These are phyloP conservation scores for Agrilus biguttatus DNA, from an alignment of 2,888 invertebrate genomes.

Conservation along the genomic window DNA sequence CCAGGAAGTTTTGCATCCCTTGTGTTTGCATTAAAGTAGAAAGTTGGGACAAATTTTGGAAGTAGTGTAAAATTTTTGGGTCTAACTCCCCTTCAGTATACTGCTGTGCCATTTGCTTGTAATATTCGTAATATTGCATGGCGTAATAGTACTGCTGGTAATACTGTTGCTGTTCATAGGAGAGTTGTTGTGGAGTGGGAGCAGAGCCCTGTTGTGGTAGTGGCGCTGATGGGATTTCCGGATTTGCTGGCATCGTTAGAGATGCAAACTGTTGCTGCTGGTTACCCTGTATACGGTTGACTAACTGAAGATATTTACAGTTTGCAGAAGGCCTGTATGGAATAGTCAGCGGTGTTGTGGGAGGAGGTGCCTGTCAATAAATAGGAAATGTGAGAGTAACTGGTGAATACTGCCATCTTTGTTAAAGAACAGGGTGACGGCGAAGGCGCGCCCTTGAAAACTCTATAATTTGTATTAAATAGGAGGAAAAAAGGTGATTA, in stretches of 20 bases:
- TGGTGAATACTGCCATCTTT: too few species aligned
- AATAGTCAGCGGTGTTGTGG: constrained; percentile 37
- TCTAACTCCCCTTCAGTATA: neutral
- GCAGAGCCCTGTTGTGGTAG: constrained; percentile 32
- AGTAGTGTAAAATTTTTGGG: neutral
- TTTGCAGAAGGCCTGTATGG: constrained; percentile 72
- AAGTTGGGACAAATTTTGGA: neutral
- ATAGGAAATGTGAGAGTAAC: constrained; percentile 10
- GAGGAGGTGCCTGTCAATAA: constrained; percentile 33
- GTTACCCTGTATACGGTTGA: constrained; percentile 62
- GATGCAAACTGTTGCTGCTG: constrained; percentile 2
- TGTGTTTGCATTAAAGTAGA: constrained; percentile 7
- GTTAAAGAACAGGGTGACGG: too few species aligned
- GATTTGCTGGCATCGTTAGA: constrained; percentile 16
- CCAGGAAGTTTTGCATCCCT: constrained; percentile 16
- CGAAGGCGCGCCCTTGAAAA: too few species aligned
- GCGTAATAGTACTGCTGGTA: constrained; percentile 28
- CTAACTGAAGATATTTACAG: constrained; percentile 77
- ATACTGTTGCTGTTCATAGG: constrained; percentile 24
- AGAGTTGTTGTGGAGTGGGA: constrained; percentile 20
- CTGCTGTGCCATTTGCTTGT: constrained; percentile 24
- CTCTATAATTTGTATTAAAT: too few species aligned
- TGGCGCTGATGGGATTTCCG: constrained; percentile 32
- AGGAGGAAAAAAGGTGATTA: too few species aligned
- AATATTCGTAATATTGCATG: constrained; percentile 29